phyloP scores from a whole-genome alignment of 2,797 vertebrate species.

The Sardinella longiceps region DNA sequence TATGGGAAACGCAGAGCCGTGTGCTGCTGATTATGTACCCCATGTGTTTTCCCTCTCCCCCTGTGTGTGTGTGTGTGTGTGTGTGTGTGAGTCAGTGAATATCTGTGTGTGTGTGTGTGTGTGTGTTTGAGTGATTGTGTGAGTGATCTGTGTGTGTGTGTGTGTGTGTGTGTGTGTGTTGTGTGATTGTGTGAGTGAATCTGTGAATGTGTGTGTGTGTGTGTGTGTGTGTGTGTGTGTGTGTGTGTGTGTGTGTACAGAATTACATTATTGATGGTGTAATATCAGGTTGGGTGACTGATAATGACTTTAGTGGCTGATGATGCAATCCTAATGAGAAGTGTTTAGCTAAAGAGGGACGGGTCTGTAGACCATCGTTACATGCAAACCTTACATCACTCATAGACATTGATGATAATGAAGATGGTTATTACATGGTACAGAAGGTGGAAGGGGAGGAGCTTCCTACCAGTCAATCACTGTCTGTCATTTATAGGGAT shows the following conservation, averaged over 20 bases:
- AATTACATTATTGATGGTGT: slow-evolving; percentile 9
- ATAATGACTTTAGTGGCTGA: slow-evolving; percentile 14
- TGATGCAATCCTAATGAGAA: slow-evolving; percentile 22
- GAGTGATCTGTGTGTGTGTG: not conserved
- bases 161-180: not conserved
- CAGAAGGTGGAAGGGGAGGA: not conserved
- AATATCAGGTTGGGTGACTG: not conserved
- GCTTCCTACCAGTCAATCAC: not conserved
- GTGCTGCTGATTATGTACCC: slow-evolving; percentile 18
- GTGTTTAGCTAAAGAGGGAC: not conserved
- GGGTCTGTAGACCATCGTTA: not conserved
- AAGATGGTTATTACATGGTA: not conserved
- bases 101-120: not conserved
- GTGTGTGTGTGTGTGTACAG: not conserved
- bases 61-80: slow-evolving; percentile 9
- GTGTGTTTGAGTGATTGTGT: not conserved
- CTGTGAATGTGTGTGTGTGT: not conserved
- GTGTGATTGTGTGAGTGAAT: not conserved
- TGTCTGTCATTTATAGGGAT: not conserved
- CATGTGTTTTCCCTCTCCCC: not conserved
- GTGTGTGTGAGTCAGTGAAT: not conserved
- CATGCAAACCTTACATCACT: not conserved
- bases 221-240: not conserved
- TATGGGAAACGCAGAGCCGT: slow-evolving; percentile 1
- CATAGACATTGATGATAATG: not conserved